Percentiles rank a stretch among this genome's conserved stretches.
These are phyloP conservation scores for Drosophila watanabei DNA, from an alignment of 1,140 invertebrate genomes.

Conservation along the genomic window DNA sequence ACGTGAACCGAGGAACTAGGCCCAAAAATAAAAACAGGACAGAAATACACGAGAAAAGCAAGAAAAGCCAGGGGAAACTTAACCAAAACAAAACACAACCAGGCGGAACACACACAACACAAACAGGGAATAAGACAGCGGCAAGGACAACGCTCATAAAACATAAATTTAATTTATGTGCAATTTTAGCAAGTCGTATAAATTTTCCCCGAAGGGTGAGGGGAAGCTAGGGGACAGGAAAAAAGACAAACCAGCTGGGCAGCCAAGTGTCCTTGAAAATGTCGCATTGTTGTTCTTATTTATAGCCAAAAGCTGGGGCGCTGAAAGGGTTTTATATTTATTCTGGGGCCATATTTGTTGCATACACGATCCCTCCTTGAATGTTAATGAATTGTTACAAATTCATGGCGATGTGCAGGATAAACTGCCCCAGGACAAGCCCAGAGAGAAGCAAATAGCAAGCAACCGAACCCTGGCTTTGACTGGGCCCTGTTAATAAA, in stretches of 20 bases:
- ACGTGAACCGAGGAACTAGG: slow-evolving; percentile 57
- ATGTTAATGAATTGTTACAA: slow-evolving; percentile 80
- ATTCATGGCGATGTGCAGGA: slow-evolving; percentile 54
- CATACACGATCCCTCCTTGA: slow-evolving; percentile 67
- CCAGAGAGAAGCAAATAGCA: slow-evolving; percentile 44
- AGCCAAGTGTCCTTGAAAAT: slow-evolving; percentile 78
- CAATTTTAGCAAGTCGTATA: slow-evolving; percentile 85
- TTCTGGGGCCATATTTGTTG: slow-evolving; percentile 50
- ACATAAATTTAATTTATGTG: slow-evolving; percentile 85
- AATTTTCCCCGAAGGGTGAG: slow-evolving; percentile 62
- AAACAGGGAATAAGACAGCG: slow-evolving; percentile 55
- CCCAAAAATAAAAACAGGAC: slow-evolving; percentile 1
- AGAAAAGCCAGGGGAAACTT: slow-evolving; percentile 21
- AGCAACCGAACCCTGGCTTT: slow-evolving; percentile 26
- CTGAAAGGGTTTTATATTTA: slow-evolving; percentile 75
- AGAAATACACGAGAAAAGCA: slow-evolving; percentile 13
- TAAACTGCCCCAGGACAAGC: slow-evolving; percentile 24
- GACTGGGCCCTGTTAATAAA: slow-evolving; percentile 62
- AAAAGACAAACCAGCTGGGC: slow-evolving; percentile 64
- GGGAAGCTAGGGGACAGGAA: background rate
- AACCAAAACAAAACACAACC: slow-evolving; percentile 41
- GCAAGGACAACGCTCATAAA: slow-evolving; percentile 79
- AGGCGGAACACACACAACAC: slow-evolving; percentile 24
- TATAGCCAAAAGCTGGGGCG: slow-evolving; percentile 57
- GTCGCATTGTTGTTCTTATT: slow-evolving; percentile 71